Base-by-base conservation (phyloP, 2,113 vertebrate genomes). In the Dasyurus viverrinus region DNA sequence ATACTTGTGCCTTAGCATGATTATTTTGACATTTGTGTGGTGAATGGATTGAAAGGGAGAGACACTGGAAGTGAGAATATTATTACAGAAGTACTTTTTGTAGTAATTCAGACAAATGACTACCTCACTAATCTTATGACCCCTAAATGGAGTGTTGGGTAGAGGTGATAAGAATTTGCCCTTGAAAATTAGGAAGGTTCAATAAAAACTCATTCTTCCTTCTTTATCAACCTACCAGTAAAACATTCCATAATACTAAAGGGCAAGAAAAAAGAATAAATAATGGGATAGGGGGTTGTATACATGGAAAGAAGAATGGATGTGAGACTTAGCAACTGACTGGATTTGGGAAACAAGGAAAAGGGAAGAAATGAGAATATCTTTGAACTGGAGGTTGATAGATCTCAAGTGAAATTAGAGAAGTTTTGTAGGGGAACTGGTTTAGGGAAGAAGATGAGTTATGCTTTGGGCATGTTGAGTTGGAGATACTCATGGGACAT, bases 221-320 rank as follows among this genome's bases (percentile, higher is more conserved):
- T 95, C 89, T 96, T 97, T 95, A 95, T 96, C 95, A 97, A 96
- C 94, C 94, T 91, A 97, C 53, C 27, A 94, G 84, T 92, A 95
- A 95, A 96, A 89, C 76, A 91, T 2, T 89, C 46, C 24, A 95
- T 54, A 55, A 90, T 54, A 94, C 46, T 93, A 93, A 93, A 94
- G 95, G 54, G 53, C 92, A 91, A 50, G 52, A 54, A n/a, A 53
- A 76, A 52, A 92, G 95, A 95, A 97, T 92, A n/a, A 55, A 96
- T 93, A 89, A 84, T 54, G 55, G 48, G 60, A 91, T 68, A 10
- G 36, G 36, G 19, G 23, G 22, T 84, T 19, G 8, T 42, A 7
- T 8, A 84, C 6, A 84, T 84, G 19, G 68, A 76, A 76, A 76
- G 19, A 84, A 84, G 36, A 84, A 84, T 84, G 68, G 6, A 8